These are phyloP conservation scores for Scaeva pyrastri DNA, from an alignment of 2,888 invertebrate species.

Conservation along the genomic window DNA sequence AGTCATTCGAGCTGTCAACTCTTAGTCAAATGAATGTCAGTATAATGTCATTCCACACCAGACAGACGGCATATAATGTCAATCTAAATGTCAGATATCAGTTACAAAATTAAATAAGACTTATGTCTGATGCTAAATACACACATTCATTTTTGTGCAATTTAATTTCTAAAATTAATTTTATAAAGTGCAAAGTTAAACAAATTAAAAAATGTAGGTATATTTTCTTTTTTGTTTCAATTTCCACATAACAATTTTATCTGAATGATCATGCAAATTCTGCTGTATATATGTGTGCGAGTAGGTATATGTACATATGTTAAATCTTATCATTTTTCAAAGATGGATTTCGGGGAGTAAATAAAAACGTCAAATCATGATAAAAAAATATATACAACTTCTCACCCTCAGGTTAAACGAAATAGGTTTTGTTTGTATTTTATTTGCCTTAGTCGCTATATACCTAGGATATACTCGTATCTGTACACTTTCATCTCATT, in stretches of 20 bases:
- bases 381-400: slow-evolving; percentile 71
- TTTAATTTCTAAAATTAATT: neutral
- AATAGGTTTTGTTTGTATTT: slow-evolving; percentile 45
- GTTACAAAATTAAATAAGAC: slow-evolving; percentile 9
- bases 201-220: neutral
- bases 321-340: slow-evolving; percentile 58
- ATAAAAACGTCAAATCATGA: slow-evolving; percentile 74
- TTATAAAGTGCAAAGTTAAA: slow-evolving; percentile 3
- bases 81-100: slow-evolving; percentile 27
- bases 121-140: neutral
- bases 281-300: slow-evolving; percentile 46
- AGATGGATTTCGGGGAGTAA: slow-evolving; percentile 74
- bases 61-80: slow-evolving; percentile 3
- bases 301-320: neutral
- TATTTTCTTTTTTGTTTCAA: neutral
- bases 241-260: neutral
- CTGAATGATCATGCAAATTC: slow-evolving; percentile 21
- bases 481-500: slow-evolving; percentile 27
- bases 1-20: slow-evolving; percentile 41
- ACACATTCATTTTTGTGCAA: slow-evolving; percentile 1
- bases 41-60: slow-evolving; percentile 28
- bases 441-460: slow-evolving; percentile 25
- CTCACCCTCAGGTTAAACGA: slow-evolving; percentile 61
- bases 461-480: neutral
- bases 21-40: slow-evolving; percentile 63